These are phyloP conservation scores for Epiblema foenella DNA, from an alignment of 2,888 invertebrate species.

Conservation along the genomic window DNA sequence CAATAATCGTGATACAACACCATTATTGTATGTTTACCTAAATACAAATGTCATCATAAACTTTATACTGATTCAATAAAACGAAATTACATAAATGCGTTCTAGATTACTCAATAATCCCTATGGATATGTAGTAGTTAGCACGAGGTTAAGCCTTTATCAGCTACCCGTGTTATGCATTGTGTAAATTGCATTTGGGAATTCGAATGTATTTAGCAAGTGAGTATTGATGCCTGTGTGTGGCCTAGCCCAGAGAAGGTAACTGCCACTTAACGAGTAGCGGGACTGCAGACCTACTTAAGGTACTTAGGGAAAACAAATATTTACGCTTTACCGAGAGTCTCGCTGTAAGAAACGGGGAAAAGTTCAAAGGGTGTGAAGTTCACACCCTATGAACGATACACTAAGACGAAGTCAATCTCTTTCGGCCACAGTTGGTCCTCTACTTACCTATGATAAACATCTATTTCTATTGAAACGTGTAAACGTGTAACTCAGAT, in stretches of 20 bases:
- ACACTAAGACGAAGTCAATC: too few relatives aligned
- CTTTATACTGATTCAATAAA: not conserved
- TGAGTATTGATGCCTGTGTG: conserved; percentile 8
- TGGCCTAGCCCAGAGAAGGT: conserved; percentile 25
- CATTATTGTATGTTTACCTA: too few relatives aligned
- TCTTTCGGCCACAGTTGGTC: too few relatives aligned
- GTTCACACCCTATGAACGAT: too few relatives aligned
- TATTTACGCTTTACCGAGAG: conserved; percentile 7
- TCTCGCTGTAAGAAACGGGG: not conserved
- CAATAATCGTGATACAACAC: too few relatives aligned
- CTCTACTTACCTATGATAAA: too few relatives aligned
- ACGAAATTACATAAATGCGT: not conserved
- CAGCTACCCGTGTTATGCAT: not conserved
- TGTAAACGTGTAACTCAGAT: too few relatives aligned
- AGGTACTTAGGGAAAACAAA: conserved; percentile 10
- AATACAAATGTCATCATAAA: not conserved
- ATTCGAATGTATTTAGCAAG: conserved; percentile 12
- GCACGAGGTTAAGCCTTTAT: not conserved
- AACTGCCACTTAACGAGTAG: conserved; percentile 14
- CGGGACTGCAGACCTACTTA: conserved; percentile 4
- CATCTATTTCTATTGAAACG: too few relatives aligned
- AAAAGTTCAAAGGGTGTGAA: not conserved
- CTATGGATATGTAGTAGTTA: not conserved
- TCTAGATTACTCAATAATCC: conserved; percentile 4
- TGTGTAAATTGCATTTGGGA: conserved; percentile 8